Evolutionary conservation across 2,888 invertebrate genomes (phyloP), one percentile per base, ranked within the genome.

Genomic region (Neelides folsomi): DNA sequence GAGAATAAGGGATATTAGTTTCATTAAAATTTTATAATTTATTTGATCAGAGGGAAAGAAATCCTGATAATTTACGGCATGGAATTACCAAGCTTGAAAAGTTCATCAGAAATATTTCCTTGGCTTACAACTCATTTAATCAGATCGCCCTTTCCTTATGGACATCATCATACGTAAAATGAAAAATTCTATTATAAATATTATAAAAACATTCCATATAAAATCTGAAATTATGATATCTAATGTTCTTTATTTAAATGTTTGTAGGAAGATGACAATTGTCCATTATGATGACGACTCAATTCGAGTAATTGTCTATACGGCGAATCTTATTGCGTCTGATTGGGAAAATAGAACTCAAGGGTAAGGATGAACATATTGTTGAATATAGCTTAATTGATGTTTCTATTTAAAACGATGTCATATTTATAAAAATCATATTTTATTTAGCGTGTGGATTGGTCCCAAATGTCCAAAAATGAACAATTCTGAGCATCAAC

Each of bases 271-370:
- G 75, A 79, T 94, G 78, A 88, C 89, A 76, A 68, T 95, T 1
- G 74, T 94, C 0, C 78, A 81, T 46, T 93, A 93, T 66, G 81
- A 77, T 56, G 83, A 90, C 65, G 77, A 81, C 0, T 86, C 87
- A 0, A 71, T 94, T 49, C 74, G 93, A 10, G 80, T 95, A 6
- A 82, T 92, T 0, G 79, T 95, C 35, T 87, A 86, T 0, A 94
- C 94, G 0, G 90, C 94, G 0, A 97, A 97, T 73, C 74, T 95
- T 3, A 85, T 93, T 62, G 75, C 81, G 19, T 82, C 84, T 58
- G 95, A 97, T 71, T 97, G 95, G 95, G 80, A 85, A 66, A 86
- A 93, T 69, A 80, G 92, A 64, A 89, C 92, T 0, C 94, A 97
- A 71, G 92, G 92, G 79, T 86, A 69, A 70, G 68, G 64, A 19